A percentile compares a stretch with the other conserved stretches of the same genome.
Evolutionary conservation across 2,113 vertebrate species (phyloP).

Genomic region (Nettapus auritus): DNA sequence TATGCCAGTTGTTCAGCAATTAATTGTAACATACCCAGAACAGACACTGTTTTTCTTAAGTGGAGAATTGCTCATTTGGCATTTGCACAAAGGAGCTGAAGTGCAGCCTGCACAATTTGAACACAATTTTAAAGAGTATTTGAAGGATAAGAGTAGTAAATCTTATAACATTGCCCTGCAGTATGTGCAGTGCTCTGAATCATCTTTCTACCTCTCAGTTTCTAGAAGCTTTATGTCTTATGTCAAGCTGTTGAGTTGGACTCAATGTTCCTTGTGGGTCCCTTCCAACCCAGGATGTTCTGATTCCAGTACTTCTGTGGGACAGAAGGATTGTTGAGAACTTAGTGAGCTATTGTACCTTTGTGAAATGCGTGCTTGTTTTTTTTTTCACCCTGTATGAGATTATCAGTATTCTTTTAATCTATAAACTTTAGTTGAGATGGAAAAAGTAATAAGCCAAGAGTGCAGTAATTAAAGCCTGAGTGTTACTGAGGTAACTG

Average conservation of each 20-base stretch:
- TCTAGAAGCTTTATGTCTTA: not conserved
- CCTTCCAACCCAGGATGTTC: not conserved
- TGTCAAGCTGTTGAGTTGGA: not conserved
- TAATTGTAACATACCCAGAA: not conserved
- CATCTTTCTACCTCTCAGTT: not conserved
- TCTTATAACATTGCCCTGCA: not conserved
- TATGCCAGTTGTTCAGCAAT: not conserved
- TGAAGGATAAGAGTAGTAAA: not conserved
- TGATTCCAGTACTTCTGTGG: not conserved
- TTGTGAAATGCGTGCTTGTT: not conserved
- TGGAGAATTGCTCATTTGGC: not conserved
- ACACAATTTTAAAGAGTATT: not conserved
- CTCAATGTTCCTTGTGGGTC: not conserved
- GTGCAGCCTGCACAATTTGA: not conserved
- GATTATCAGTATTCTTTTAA: not conserved
- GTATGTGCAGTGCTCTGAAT: not conserved
- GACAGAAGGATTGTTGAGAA: not conserved
- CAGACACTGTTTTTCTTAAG: not conserved
- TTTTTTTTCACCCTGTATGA: not conserved
- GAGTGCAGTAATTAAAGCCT: conserved; percentile 18
- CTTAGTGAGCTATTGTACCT: not conserved
- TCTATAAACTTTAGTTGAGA: conserved; percentile 10
- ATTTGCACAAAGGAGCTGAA: not conserved
- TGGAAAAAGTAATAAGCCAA: not conserved
- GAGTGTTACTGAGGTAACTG: not conserved